phyloP scores from a whole-genome alignment of 2,113 vertebrate genomes.

The Mobula birostris region DNA sequence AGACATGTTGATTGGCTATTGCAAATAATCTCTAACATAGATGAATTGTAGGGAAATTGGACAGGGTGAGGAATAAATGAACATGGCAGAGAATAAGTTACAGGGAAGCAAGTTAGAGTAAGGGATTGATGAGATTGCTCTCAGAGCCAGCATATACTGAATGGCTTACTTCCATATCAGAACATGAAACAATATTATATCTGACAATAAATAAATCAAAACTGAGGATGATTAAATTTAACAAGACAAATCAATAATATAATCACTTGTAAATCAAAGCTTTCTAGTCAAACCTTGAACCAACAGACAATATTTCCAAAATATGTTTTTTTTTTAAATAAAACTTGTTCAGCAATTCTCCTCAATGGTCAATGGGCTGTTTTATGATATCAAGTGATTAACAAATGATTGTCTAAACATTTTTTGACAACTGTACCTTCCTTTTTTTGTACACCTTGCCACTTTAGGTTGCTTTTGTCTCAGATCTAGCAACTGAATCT shows the following conservation, averaged over 20 bases:
- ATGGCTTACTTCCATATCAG: too few species aligned
- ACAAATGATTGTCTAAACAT: neutral
- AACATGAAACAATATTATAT: too few species aligned
- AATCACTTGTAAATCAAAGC: slow-evolving; percentile 49
- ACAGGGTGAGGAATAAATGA: too few species aligned
- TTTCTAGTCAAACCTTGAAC: slow-evolving; percentile 44
- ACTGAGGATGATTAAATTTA: slow-evolving; percentile 60
- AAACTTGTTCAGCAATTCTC: neutral
- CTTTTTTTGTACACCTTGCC: neutral
- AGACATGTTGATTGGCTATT: too few species aligned
- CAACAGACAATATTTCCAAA: slow-evolving; percentile 40
- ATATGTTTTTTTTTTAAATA: slow-evolving; percentile 35
- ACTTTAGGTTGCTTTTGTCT: neutral
- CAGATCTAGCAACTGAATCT: neutral
- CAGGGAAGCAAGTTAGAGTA: too few species aligned
- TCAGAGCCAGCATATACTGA: too few species aligned
- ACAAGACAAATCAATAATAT: slow-evolving; percentile 69
- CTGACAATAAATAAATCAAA: slow-evolving; percentile 33
- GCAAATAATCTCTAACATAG: too few species aligned
- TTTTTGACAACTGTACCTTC: neutral
- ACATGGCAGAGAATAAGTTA: too few species aligned
- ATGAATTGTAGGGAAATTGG: too few species aligned
- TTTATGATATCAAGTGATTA: neutral
- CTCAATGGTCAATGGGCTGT: neutral
- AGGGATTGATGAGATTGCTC: too few species aligned